phyloP scores from a whole-genome alignment of 92 coral and sea anemone species.

The Phenganax subtilis region DNA sequence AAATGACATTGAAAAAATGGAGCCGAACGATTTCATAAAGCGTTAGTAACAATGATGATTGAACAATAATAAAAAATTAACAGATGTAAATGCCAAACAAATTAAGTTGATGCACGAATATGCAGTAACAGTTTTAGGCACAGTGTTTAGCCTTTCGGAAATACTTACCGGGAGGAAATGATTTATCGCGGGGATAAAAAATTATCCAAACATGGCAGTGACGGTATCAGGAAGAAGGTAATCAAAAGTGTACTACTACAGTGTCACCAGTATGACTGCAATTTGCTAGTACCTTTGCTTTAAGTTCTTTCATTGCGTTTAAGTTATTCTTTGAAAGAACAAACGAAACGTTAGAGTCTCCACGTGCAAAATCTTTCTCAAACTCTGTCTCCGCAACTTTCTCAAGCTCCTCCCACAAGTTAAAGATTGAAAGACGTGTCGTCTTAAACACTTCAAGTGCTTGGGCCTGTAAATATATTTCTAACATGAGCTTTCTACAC shows the following conservation, averaged over 20 bases:
- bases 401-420: slow-evolving; percentile 72
- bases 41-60: too few relatives aligned
- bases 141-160: too few relatives aligned
- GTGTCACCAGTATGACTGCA: too few relatives aligned
- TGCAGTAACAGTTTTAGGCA: too few relatives aligned
- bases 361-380: slow-evolving; percentile 60
- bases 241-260: too few relatives aligned
- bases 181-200: background rate
- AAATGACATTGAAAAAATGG: too few relatives aligned
- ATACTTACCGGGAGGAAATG: too few relatives aligned
- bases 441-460: slow-evolving; percentile 63
- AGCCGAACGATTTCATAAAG: too few relatives aligned
- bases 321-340: slow-evolving; percentile 66
- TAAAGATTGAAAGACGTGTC: slow-evolving; percentile 49
- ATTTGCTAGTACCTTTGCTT: slow-evolving; percentile 52
- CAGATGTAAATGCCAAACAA: background rate
- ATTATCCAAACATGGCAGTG: background rate
- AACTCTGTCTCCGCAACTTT: slow-evolving; percentile 60
- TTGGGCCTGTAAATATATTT: slow-evolving; percentile 44
- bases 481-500: too few relatives aligned
- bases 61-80: too few relatives aligned
- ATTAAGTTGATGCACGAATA: background rate
- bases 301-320: slow-evolving; percentile 58
- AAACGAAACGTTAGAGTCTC: slow-evolving; percentile 61
- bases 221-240: too few relatives aligned